Conservation (phyloP, 2,888 invertebrate genomes). For the Metopia argyrocephala region DNA sequence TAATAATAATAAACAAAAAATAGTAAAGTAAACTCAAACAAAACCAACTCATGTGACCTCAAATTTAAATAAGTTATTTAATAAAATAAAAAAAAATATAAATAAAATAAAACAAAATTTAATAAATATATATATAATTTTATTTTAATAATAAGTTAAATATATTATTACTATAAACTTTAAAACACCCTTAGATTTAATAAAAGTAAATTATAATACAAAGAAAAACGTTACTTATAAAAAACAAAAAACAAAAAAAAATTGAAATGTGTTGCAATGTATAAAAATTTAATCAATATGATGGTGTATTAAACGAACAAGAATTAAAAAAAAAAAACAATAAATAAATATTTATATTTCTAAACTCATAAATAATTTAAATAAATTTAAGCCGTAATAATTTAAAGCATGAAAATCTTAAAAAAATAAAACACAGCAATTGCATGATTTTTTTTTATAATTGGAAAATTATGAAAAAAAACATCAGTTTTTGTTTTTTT, state of each 20-base stretch:
- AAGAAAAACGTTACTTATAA: constrained; percentile 51
- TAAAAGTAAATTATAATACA: constrained; percentile 38
- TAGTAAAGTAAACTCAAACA: constrained; percentile 70
- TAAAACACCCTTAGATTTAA: constrained; percentile 56
- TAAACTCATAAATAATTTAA: constrained; percentile 62
- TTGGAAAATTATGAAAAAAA: constrained; percentile 8
- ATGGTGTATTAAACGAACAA: constrained; percentile 65
- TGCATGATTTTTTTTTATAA: constrained; percentile 24
- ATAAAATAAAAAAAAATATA: constrained; percentile 68
- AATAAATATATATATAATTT: constrained; percentile 71
- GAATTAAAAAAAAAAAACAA: constrained; percentile 56
- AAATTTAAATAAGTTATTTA: constrained; percentile 78
- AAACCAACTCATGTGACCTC: constrained; percentile 80
- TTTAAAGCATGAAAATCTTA: constrained; percentile 39
- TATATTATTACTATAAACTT: constrained; percentile 51
- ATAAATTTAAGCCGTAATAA: constrained; percentile 65
- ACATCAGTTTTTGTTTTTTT: constrained; percentile 42
- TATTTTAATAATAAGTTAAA: constrained; percentile 69
- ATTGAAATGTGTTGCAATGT: constrained; percentile 58
- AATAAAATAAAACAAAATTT: constrained; percentile 65
- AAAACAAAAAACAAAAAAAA: constrained; percentile 31
- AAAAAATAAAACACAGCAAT: constrained; percentile 1
- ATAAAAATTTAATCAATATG: constrained; percentile 65
- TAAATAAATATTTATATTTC: constrained; percentile 47
- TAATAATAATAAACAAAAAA: too few species aligned